Evolutionary conservation across 2,797 vertebrate genomes (phyloP).

Genomic region (Gymnodraco acuticeps): DNA sequence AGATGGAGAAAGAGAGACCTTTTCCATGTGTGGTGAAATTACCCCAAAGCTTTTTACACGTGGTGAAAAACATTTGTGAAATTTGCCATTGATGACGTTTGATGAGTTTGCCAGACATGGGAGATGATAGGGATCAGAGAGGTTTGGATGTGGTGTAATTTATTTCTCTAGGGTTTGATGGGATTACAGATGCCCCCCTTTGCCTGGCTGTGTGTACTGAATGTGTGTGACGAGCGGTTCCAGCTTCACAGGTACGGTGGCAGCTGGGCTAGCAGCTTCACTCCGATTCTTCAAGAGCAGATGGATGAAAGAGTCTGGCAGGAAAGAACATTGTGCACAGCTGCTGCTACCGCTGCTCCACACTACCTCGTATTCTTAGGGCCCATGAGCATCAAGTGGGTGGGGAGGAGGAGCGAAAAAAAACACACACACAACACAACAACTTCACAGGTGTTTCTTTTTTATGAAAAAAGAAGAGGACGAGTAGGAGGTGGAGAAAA

Average conservation of each 20-base stretch:
- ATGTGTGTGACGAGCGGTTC: slow-evolving; percentile 43
- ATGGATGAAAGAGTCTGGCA: slow-evolving; percentile 68
- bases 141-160: slow-evolving; percentile 53
- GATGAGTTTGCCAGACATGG: slow-evolving; percentile 49
- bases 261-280: slow-evolving; percentile 70
- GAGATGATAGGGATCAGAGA: slow-evolving; percentile 50
- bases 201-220: slow-evolving; percentile 15
- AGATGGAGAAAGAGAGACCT: slow-evolving; percentile 25
- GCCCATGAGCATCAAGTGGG: slow-evolving; percentile 73
- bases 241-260: slow-evolving; percentile 64
- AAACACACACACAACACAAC: slow-evolving; percentile 70
- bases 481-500: slow-evolving; percentile 47
- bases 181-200: slow-evolving; percentile 51
- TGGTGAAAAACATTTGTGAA: slow-evolving; percentile 35
- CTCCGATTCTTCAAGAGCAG: slow-evolving; percentile 71
- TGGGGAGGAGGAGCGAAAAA: slow-evolving; percentile 7
- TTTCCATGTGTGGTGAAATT: slow-evolving; percentile 58
- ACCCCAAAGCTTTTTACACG: slow-evolving; percentile 64
- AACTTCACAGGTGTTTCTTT: slow-evolving; percentile 80
- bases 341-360: slow-evolving; percentile 58
- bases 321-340: slow-evolving; percentile 70
- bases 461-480: slow-evolving; percentile 67
- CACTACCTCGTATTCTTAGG: slow-evolving; percentile 54
- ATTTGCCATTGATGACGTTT: slow-evolving; percentile 50
- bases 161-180: slow-evolving; percentile 68